phyloP scores from a whole-genome alignment of 2,797 vertebrate genomes.

The Eospalax fontanierii region DNA sequence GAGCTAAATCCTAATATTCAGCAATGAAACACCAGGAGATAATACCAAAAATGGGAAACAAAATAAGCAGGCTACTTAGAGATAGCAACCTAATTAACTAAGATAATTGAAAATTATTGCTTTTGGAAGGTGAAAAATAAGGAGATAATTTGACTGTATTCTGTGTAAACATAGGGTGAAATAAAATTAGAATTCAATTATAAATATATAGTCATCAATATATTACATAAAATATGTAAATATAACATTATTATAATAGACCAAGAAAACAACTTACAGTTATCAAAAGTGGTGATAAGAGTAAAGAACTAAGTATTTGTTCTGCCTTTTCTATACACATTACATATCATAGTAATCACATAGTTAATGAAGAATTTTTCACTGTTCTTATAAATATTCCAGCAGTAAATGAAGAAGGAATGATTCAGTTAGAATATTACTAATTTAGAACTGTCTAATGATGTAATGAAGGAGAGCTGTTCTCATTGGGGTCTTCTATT shows the following conservation, averaged over 20 bases:
- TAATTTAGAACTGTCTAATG: conserved; percentile 22
- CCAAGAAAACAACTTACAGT: conserved; percentile 32
- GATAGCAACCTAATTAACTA: conserved; percentile 38
- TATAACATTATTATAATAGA: background rate
- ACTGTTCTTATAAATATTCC: conserved; percentile 36
- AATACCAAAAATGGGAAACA: conserved; percentile 40
- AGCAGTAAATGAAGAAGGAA: conserved; percentile 7
- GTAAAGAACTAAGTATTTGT: conserved; percentile 24
- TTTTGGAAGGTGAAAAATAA: background rate
- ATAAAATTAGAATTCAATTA: conserved; percentile 66
- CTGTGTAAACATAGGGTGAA: conserved; percentile 36
- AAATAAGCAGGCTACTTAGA: conserved; percentile 42
- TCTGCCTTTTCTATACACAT: background rate
- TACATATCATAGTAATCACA: conserved; percentile 25
- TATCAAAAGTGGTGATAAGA: conserved; percentile 44
- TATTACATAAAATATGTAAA: background rate
- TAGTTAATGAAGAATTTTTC: conserved; percentile 18
- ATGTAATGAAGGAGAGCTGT: background rate
- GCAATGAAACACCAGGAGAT: background rate
- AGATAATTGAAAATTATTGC: conserved; percentile 55
- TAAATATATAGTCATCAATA: conserved; percentile 35
- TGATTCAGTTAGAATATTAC: conserved; percentile 18
- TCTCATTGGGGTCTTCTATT: conserved; percentile 11
- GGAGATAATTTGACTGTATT: conserved; percentile 27
- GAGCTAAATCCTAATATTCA: background rate